Evolutionary conservation across 1,140 invertebrate species (phyloP).

Genomic region (Achatina immaculata): DNA sequence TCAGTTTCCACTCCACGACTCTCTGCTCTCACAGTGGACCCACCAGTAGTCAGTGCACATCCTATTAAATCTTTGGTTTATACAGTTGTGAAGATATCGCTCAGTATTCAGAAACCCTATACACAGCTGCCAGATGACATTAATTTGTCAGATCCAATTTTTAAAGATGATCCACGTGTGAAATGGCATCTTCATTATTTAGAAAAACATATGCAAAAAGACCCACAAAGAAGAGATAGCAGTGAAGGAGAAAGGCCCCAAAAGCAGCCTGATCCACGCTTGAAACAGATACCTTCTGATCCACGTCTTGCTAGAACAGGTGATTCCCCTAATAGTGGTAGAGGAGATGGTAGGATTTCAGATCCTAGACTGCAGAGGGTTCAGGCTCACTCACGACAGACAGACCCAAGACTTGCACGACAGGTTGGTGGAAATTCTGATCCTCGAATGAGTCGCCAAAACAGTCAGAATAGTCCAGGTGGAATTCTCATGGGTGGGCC

Average conservation of each 20-base stretch:
- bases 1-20: constrained; percentile 8
- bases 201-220: constrained; percentile 18
- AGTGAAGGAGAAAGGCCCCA: constrained; percentile 30
- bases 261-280: constrained; percentile 27
- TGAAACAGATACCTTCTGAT: constrained; percentile 36
- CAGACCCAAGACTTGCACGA: constrained; percentile 25
- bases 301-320: constrained; percentile 31
- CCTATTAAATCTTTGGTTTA: constrained; percentile 39
- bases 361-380: constrained; percentile 29
- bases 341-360: background rate
- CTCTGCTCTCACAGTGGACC: constrained; percentile 38
- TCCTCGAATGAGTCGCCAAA: constrained; percentile 26
- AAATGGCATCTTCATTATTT: constrained; percentile 38
- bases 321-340: constrained; percentile 13
- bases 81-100: constrained; percentile 31
- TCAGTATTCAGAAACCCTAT: constrained; percentile 40
- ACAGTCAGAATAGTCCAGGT: constrained; percentile 12
- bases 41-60: constrained; percentile 43
- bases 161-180: constrained; percentile 59
- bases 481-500: background rate
- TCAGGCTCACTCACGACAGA: background rate
- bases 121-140: constrained; percentile 48
- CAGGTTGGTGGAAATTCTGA: background rate
- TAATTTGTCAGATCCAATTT: constrained; percentile 52
- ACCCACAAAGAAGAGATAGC: background rate